Base-by-base conservation (phyloP, 2,888 invertebrate genomes). In the Sclerodermus sp. region DNA sequence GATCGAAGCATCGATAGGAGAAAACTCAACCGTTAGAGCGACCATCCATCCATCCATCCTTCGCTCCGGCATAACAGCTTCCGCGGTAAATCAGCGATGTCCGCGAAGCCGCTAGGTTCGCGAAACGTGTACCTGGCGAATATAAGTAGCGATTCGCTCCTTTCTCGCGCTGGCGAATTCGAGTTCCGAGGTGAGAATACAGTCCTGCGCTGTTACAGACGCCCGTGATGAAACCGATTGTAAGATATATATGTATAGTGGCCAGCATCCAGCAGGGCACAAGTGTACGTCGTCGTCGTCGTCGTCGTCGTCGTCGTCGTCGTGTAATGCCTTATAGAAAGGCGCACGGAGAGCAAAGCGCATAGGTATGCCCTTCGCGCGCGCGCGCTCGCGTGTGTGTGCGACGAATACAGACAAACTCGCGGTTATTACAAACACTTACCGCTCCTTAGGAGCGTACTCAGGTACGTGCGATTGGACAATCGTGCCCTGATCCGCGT, bases 321-420 rank as follows among this genome's bases (percentile, higher is more conserved):
- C 70, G 62, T 68, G 70, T 68, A 68, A 66, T 67, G 63, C 65
- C 59, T 56, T 60, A 62, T 70, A 66, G 69, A 68, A 66, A 69
- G 69, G 59, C 55, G 59, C 55, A 51, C 42, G 45, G 51, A 51
- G 51, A 51, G 46, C 30, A 54, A 34, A 45, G 55, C 41, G 45
- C 47, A 41, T 50, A 45, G 53, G 55, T 51, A 49, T 42, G 23
- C 40, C 9, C 10, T 4, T 12, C 10, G 1, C n/a, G n/a, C 31
- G 43, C 5, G 45, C 18, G 16, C n/a, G 9, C 18, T 29, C 45
- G 40, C 1, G 39, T 13, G 46, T 40, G 30, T 31, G 29, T 32
- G 44, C 36, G 43, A 38, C 37, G 36, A 32, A 36, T 30, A 18
- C 15, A 12, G 23, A 34, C 29, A 42, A 15, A 36, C 12, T 4